Evolutionary conservation across 2,113 vertebrate species (phyloP), one percentile per base, ranked within the genome.

Genomic region (Mustela lutreola): DNA sequence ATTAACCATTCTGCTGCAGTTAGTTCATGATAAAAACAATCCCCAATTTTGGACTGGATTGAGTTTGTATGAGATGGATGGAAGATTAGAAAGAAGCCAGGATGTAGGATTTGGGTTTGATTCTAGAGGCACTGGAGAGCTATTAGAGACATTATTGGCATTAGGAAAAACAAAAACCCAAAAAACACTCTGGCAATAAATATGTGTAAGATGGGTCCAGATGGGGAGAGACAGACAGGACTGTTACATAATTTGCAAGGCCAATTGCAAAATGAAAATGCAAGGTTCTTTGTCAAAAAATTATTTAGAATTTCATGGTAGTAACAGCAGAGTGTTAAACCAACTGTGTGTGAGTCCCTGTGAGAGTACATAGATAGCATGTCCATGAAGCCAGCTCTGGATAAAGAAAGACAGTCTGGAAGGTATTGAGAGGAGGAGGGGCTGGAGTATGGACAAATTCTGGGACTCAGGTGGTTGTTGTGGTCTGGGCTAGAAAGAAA

Each of bases 1-100:
- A 58, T 88, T 95, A 96, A 73, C 33, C n/a, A 67, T 50, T 96
- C n/a, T 96, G 33, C 10, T 96, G 63, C 12, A 81, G 60, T 73
- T 71, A 67, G 50, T 85, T 94, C 71, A 50, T 53, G 24, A 22
- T 63, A 90, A 97, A 96, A 96, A 83, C 26, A n/a, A 91, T 45
- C 12, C 39, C 24, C 19, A 70, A 4, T 93, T 93, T 36, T 79
- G 36, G 9, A 82, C 81, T 79, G 60, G 21, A 39, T 92, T 62
- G 33, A 73, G 82, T 73, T 76, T 95, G 15, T 73, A 22, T 42
- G 50, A 14, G 10, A 75, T 71, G 9, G 89, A 33, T 58, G 42
- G 65, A 94, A 45, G n/a, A 58, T 73, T 95, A 88, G 21, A 70
- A 21, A 93, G 50, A 93, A 10, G 33, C 11, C 71, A 93, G 48